These are phyloP conservation scores for Sebastes trivittatus DNA, from an alignment of 2,797 vertebrate species.

Conservation along the genomic window DNA sequence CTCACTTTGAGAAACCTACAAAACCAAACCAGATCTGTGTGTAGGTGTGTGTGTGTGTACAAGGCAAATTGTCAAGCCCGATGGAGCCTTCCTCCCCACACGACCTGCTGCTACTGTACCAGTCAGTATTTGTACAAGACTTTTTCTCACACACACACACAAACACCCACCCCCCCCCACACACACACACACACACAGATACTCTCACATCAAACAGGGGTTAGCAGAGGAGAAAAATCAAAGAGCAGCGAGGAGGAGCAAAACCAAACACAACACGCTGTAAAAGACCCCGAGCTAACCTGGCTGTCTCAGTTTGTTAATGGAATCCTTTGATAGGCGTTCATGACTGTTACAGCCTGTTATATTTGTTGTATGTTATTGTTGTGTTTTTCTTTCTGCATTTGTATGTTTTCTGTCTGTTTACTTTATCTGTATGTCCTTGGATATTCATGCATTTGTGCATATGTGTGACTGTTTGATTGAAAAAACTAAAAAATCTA, in stretches of 20 bases:
- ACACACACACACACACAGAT: background rate
- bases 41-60: background rate
- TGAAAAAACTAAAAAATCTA: background rate
- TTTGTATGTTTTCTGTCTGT: background rate
- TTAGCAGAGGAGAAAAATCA: conserved; percentile 63
- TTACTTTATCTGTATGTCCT: background rate
- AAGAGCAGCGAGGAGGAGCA: conserved; percentile 46
- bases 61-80: conserved; percentile 17
- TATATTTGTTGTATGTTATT: background rate
- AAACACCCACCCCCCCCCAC: background rate
- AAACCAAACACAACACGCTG: conserved; percentile 32
- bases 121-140: conserved; percentile 10
- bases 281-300: conserved; percentile 19
- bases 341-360: background rate
- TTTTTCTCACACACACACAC: background rate
- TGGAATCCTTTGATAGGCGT: conserved; percentile 19
- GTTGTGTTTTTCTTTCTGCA: background rate
- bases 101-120: conserved; percentile 32
- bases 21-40: conserved; percentile 14
- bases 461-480: background rate
- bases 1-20: conserved; percentile 47
- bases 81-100: background rate
- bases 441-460: background rate
- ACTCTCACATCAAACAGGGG: conserved; percentile 58
- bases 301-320: conserved; percentile 29